Percentiles rank a stretch among this genome's conserved stretches.
Conservation (phyloP, 1,140 invertebrate genomes). For the Eueides isabella region DNA sequence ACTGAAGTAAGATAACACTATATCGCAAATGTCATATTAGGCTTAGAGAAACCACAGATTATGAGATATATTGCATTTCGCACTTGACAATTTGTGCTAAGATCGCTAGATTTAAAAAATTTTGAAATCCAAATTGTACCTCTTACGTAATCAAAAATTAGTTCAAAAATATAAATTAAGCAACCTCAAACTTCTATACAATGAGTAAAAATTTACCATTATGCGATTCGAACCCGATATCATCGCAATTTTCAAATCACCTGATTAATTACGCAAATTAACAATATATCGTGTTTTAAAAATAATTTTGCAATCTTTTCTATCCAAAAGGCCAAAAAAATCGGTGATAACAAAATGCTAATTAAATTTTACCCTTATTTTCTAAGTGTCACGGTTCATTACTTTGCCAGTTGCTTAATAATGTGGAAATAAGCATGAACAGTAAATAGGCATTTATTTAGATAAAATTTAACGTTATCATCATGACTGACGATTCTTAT, state of each 20-base stretch:
- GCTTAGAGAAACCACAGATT: too few relatives aligned
- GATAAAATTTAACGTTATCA: not conserved
- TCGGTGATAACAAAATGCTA: not conserved
- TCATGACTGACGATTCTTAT: slow-evolving; percentile 4
- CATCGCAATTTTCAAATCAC: not conserved
- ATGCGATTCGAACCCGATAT: not conserved
- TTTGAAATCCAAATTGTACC: too few relatives aligned
- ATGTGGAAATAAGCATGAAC: not conserved
- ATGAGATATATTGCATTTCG: too few relatives aligned
- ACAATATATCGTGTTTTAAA: not conserved
- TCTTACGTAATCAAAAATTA: too few relatives aligned
- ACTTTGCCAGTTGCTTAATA: not conserved
- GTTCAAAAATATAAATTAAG: too few relatives aligned
- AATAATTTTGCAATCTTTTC: not conserved
- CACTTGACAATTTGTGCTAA: too few relatives aligned
- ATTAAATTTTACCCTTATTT: not conserved
- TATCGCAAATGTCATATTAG: too few relatives aligned
- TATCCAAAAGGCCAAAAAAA: not conserved
- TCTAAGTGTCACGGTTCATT: not conserved
- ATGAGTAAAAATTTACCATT: not conserved
- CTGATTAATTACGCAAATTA: not conserved
- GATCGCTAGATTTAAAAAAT: too few relatives aligned
- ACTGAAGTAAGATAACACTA: not conserved
- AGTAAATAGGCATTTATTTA: not conserved
- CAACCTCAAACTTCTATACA: not conserved